phyloP scores from a whole-genome alignment of 2,888 invertebrate species.

The Luffia ferchaultella region DNA sequence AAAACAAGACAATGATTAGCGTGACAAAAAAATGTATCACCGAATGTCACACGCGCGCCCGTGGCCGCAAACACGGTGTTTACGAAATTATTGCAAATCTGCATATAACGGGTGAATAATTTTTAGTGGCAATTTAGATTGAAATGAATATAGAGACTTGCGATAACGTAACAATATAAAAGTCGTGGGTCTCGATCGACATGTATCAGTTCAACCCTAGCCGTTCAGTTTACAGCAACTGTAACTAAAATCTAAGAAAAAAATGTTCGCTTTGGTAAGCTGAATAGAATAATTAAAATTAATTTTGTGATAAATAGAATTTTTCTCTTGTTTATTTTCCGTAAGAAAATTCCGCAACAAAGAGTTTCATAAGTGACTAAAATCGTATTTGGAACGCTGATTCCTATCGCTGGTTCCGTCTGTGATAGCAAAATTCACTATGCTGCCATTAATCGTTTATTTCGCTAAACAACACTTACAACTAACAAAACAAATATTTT shows the following conservation, averaged over 20 bases:
- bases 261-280: constrained; percentile 49
- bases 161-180: constrained; percentile 45
- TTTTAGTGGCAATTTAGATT: constrained; percentile 26
- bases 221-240: constrained; percentile 27
- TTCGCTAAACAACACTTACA: too few species aligned
- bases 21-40: constrained; percentile 10
- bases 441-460: too few species aligned
- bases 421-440: too few species aligned
- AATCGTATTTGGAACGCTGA: too few species aligned
- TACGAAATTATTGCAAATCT: constrained; percentile 36
- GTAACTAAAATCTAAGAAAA: constrained; percentile 20
- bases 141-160: constrained; percentile 54
- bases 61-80: constrained; percentile 17
- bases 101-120: not conserved
- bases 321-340: too few species aligned
- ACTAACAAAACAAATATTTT: too few species aligned
- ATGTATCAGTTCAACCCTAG: constrained; percentile 39
- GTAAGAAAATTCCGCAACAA: too few species aligned
- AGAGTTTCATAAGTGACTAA: too few species aligned
- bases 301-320: too few species aligned
- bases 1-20: not conserved
- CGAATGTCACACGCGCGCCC: constrained; percentile 31
- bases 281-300: constrained; percentile 7
- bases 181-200: constrained; percentile 32
- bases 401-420: too few species aligned